Conservation (phyloP, 2,888 invertebrate species). For the Brachynemurus nebulosus region DNA sequence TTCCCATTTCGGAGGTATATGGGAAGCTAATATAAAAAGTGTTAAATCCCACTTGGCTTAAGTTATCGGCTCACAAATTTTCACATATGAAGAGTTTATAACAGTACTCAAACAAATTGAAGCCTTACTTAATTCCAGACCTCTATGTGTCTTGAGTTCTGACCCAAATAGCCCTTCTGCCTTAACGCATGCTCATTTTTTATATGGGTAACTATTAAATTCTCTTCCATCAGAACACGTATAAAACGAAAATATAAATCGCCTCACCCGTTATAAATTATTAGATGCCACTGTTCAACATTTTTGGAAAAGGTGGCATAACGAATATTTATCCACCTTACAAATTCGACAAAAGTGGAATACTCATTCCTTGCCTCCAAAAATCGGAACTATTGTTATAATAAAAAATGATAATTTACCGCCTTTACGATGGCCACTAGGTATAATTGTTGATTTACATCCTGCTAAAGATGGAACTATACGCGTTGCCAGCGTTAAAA, state of each 20-base stretch:
- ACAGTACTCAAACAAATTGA: not conserved
- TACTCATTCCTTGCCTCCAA: not conserved
- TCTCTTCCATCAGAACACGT: not conserved
- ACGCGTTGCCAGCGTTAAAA: not conserved
- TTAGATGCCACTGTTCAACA: no score
- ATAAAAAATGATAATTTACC: not conserved
- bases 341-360: not conserved
- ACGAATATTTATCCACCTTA: no score
- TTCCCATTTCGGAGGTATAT: no score
- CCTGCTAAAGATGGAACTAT: not conserved
- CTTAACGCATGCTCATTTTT: not conserved
- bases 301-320: no score
- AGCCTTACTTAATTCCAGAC: not conserved
- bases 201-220: not conserved
- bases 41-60: no score
- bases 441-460: not conserved
- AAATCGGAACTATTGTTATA: not conserved
- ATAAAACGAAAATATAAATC: not conserved
- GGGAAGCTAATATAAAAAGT: no score
- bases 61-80: no score
- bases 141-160: not conserved
- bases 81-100: not conserved
- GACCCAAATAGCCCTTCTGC: not conserved
- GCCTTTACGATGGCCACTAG: not conserved
- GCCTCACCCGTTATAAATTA: no score